These are phyloP conservation scores for Lagorchestes hirsutus DNA, from an alignment of 2,797 vertebrate genomes.

Conservation along the genomic window DNA sequence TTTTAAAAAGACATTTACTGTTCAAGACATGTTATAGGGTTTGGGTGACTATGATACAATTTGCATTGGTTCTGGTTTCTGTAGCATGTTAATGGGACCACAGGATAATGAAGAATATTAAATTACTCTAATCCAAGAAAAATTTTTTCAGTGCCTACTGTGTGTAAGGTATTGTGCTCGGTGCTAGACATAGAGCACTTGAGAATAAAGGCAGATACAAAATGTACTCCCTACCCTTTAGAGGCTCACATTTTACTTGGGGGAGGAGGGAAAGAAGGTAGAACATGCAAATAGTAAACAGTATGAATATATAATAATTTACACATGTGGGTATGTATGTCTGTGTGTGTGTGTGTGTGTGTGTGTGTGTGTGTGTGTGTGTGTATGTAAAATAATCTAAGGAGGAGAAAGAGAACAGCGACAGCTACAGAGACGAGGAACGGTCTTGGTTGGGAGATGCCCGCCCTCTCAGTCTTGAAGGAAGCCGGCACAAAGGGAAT, in stretches of 20 bases:
- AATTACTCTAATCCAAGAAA: neutral
- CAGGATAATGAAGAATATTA: neutral
- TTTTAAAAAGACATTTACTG: neutral
- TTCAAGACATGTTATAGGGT: neutral
- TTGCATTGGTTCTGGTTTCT: neutral
- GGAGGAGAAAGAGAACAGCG: neutral
- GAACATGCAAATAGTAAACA: neutral
- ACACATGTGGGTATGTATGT: no score
- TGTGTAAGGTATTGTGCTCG: neutral
- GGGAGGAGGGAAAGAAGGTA: neutral
- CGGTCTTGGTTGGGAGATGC: neutral
- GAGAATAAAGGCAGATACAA: neutral
- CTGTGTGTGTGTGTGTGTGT: no score
- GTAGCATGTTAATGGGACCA: neutral
- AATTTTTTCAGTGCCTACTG: neutral
- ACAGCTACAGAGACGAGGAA: neutral
- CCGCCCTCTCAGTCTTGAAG: neutral
- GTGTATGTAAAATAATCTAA: neutral
- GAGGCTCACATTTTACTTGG: neutral
- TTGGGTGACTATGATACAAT: neutral
- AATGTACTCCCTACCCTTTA: neutral
- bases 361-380: fast-evolving
- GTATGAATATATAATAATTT: neutral
- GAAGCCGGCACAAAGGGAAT: neutral
- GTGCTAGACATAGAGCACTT: neutral